phyloP scores from a whole-genome alignment of 2,113 vertebrate genomes.

The Chlorodrepanis virens region DNA sequence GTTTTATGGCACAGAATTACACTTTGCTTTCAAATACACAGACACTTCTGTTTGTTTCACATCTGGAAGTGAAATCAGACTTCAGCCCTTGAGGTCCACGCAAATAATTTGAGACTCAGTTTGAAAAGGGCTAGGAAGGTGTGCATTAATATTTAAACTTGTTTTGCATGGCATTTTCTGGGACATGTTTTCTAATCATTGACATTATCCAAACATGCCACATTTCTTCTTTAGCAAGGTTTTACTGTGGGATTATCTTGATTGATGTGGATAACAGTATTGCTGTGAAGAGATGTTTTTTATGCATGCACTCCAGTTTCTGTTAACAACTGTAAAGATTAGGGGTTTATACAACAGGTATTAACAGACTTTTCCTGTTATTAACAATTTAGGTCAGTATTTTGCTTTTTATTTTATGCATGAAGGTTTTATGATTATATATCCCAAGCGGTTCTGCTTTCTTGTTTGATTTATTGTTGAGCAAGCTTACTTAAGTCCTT shows the following conservation, averaged over 20 bases:
- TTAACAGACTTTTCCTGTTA: slow-evolving; percentile 34
- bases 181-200: slow-evolving; percentile 39
- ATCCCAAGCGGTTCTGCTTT: background rate
- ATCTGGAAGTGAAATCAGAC: background rate
- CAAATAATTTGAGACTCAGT: background rate
- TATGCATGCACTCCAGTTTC: background rate
- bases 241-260: slow-evolving; percentile 31
- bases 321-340: slow-evolving; percentile 54
- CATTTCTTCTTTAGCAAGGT: slow-evolving; percentile 37
- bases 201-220: slow-evolving; percentile 35
- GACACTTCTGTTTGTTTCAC: background rate
- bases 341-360: slow-evolving; percentile 23
- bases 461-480: background rate
- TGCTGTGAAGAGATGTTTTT: background rate
- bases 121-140: background rate
- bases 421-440: background rate
- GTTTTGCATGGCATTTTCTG: background rate
- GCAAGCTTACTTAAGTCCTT: background rate
- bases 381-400: slow-evolving; percentile 32
- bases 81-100: background rate
- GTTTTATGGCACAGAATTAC: background rate
- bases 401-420: background rate
- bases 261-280: slow-evolving; percentile 20
- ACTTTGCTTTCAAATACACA: background rate
- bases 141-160: slow-evolving; percentile 46